Percentiles rank a stretch among this genome's conserved stretches.
Evolutionary conservation across 2,888 invertebrate genomes (phyloP).

Genomic region (Belgica antarctica): DNA sequence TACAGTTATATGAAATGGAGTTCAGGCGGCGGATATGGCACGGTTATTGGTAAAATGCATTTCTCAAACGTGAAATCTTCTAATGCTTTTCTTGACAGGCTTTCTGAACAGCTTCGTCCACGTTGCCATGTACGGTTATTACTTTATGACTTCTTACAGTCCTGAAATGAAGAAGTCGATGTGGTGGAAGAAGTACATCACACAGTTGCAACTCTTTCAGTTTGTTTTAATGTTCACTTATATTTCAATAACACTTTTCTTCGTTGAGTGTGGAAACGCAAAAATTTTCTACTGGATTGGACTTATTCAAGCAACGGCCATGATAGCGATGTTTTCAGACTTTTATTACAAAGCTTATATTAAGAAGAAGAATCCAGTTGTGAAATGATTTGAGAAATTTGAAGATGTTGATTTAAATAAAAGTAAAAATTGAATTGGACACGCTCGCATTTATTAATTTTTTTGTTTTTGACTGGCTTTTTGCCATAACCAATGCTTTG

Average conservation of each 20-base stretch:
- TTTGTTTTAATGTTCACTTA: not conserved
- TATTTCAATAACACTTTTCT: not conserved
- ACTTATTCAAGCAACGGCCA: slow-evolving; percentile 22
- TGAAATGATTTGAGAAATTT: too few relatives aligned
- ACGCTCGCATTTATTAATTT: too few relatives aligned
- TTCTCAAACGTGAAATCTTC: too few relatives aligned
- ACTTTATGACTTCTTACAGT: slow-evolving; percentile 67
- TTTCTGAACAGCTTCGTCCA: too few relatives aligned
- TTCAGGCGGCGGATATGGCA: slow-evolving; percentile 53
- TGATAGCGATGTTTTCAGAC: slow-evolving; percentile 31
- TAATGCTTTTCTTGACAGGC: too few relatives aligned
- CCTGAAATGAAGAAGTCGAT: slow-evolving; percentile 66
- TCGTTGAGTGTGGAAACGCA: slow-evolving; percentile 4
- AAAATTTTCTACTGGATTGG: slow-evolving; percentile 12
- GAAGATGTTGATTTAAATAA: too few relatives aligned
- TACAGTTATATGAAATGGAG: slow-evolving; percentile 60
- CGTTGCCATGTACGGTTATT: slow-evolving; percentile 79
- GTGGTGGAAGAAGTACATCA: slow-evolving; percentile 80
- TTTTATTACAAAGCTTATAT: slow-evolving; percentile 34
- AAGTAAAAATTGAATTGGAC: too few relatives aligned
- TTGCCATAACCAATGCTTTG: too few relatives aligned
- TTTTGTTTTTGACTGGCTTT: too few relatives aligned
- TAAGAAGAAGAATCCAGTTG: too few relatives aligned
- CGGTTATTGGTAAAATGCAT: not conserved
- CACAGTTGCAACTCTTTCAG: slow-evolving; percentile 60